Conservation (phyloP, 2,113 vertebrate species). For the Leptobrachium leishanense region DNA sequence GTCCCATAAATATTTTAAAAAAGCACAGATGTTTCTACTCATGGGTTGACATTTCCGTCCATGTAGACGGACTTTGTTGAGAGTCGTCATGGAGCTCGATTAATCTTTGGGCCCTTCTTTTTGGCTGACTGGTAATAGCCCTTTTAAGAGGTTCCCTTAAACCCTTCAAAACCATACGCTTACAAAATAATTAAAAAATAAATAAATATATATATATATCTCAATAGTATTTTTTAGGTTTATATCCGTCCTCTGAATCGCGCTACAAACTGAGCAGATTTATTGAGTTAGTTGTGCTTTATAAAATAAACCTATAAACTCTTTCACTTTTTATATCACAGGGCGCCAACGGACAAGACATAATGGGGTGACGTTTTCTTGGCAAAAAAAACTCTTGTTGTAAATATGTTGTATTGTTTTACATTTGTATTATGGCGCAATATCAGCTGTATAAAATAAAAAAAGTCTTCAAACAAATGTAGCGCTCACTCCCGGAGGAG, state of each 20-base stretch:
- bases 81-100: neutral
- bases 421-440: no score
- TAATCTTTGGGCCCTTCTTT: neutral
- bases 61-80: neutral
- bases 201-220: no score
- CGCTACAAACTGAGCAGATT: neutral
- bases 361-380: neutral
- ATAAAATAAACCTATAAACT: neutral
- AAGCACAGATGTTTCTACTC: constrained; percentile 37
- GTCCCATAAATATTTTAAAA: constrained; percentile 5
- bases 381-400: neutral
- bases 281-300: neutral
- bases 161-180: neutral
- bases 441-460: no score
- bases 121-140: neutral
- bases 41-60: constrained; percentile 8
- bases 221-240: no score
- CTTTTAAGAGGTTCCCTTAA: neutral
- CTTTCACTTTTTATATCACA: neutral
- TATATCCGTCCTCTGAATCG: neutral
- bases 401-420: no score
- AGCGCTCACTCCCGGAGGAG: no score
- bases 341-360: neutral
- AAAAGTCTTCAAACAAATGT: no score
- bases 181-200: neutral